Evolutionary conservation across 2,113 vertebrate genomes (phyloP).

Genomic region (Cynopterus brachyotis): DNA sequence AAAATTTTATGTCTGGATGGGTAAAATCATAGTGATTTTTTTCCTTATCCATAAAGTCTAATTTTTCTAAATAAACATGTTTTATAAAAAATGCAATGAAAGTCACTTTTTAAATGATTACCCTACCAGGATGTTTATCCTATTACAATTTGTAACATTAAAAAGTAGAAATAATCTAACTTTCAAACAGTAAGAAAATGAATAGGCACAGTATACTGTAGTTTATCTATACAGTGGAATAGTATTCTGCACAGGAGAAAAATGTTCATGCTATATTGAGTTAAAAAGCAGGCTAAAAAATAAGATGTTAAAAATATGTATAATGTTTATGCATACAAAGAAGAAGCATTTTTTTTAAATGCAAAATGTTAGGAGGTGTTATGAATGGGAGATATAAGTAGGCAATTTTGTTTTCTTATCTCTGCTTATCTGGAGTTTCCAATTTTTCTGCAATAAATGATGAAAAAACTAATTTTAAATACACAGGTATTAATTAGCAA

Average conservation of each 20-base stretch:
- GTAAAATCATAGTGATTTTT: background rate
- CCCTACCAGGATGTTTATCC: background rate
- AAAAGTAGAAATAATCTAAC: background rate
- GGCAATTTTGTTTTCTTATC: background rate
- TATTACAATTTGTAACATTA: background rate
- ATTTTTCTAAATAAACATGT: background rate
- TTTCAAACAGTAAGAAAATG: background rate
- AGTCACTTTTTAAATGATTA: slow-evolving; percentile 4
- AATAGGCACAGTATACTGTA: background rate
- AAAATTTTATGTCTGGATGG: background rate
- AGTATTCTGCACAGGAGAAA: background rate
- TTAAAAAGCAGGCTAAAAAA: background rate
- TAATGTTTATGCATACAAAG: background rate
- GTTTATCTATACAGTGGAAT: background rate
- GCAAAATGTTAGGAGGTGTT: background rate
- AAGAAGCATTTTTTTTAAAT: background rate
- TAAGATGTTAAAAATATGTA: background rate
- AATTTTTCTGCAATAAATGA: background rate
- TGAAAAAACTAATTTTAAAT: background rate
- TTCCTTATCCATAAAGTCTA: background rate
- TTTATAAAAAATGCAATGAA: background rate
- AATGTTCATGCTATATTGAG: background rate
- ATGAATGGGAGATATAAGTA: background rate
- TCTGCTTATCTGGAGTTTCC: background rate
- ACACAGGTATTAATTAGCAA: background rate